phyloP scores from a whole-genome alignment of 2,797 vertebrate species.

The Sebastes matsubarae region DNA sequence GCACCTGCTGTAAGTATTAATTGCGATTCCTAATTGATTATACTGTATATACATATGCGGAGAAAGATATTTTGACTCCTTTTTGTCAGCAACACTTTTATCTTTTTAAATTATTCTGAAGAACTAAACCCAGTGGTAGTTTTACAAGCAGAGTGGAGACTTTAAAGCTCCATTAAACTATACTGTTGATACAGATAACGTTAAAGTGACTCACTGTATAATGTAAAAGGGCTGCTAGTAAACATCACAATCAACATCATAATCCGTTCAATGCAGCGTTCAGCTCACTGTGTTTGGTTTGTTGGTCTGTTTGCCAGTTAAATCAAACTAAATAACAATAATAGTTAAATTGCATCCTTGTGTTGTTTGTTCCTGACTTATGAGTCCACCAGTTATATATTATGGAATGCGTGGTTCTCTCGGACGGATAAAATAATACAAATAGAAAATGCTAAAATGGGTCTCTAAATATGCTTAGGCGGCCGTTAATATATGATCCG shows the following conservation, averaged over 20 bases:
- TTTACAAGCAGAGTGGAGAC: not conserved
- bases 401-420: too few species aligned
- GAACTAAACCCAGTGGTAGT: not conserved
- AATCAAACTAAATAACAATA: not conserved
- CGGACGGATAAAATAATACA: not conserved
- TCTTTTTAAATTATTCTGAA: not conserved
- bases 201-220: not conserved
- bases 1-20: conserved; percentile 5
- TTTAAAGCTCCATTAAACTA: not conserved
- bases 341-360: not conserved
- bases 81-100: not conserved
- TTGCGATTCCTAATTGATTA: not conserved
- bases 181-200: not conserved
- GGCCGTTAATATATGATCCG: too few species aligned
- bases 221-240: not conserved
- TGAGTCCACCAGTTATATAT: too few species aligned
- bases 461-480: too few species aligned
- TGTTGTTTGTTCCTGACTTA: not conserved
- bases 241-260: not conserved
- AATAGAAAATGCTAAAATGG: too few species aligned
- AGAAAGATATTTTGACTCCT: not conserved
- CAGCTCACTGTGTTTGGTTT: not conserved
- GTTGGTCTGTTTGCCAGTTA: not conserved
- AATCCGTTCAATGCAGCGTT: not conserved
- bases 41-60: not conserved